A percentile compares a stretch with the other conserved stretches of the same genome.
phyloP scores from a whole-genome alignment of 2,888 invertebrate genomes.

The Scaptomyza parva region DNA sequence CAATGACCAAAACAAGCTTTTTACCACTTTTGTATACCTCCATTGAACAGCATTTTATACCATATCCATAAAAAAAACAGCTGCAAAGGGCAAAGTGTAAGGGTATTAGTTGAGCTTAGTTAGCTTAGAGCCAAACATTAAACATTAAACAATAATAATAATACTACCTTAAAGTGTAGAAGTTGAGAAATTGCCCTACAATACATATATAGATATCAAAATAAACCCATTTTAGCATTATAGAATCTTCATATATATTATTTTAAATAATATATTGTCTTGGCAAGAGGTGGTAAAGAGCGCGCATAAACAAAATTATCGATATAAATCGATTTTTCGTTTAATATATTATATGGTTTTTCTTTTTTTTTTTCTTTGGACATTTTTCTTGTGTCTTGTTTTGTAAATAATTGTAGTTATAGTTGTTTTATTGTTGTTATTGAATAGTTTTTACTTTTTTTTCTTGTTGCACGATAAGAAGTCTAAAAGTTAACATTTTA shows the following conservation, averaged over 20 bases:
- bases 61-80: background rate
- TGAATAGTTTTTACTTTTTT: background rate
- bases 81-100: background rate
- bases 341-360: too few species aligned
- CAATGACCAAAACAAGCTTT: background rate
- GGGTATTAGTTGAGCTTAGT: background rate
- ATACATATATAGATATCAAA: constrained; percentile 2
- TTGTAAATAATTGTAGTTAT: constrained; percentile 39
- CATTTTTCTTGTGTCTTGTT: background rate
- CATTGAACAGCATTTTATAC: background rate
- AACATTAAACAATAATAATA: background rate
- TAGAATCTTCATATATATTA: background rate
- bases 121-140: constrained; percentile 16
- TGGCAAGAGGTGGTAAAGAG: background rate
- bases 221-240: constrained; percentile 3
- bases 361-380: background rate
- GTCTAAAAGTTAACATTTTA: constrained; percentile 27
- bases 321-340: background rate
- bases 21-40: background rate
- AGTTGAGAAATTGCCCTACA: background rate
- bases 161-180: background rate
- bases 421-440: constrained; percentile 22
- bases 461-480: constrained; percentile 12
- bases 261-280: constrained; percentile 7
- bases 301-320: background rate